Conservation (phyloP, 1,140 invertebrate species). For the Hycleus phaleratus region DNA sequence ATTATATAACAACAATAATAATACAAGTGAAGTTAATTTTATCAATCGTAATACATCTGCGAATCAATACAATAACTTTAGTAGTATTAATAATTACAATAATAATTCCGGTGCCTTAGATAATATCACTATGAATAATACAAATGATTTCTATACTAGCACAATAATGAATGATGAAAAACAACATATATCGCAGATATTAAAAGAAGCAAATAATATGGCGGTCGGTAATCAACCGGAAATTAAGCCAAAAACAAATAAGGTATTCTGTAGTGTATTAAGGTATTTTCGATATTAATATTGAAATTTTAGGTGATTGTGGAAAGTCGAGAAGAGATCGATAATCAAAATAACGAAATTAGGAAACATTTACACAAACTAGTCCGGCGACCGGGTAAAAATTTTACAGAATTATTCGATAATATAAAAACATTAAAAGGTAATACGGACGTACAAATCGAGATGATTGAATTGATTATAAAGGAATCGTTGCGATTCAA, state of each 20-base stretch:
- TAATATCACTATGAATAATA: conserved; percentile 10
- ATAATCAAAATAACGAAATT: conserved; percentile 42
- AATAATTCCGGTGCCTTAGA: conserved; percentile 10
- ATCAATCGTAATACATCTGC: background rate
- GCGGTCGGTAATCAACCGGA: conserved; percentile 4
- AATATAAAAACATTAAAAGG: conserved; percentile 66
- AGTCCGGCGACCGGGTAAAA: conserved; percentile 46
- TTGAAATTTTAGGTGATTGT: conserved; percentile 1
- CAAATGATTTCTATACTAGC: conserved; percentile 23
- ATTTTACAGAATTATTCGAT: conserved; percentile 63
- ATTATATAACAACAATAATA: conserved; percentile 6
- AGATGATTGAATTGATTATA: conserved; percentile 66
- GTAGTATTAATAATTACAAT: background rate
- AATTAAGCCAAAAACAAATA: conserved; percentile 2
- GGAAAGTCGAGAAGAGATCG: conserved; percentile 38
- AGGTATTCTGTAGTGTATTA: background rate
- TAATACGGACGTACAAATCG: conserved; percentile 56
- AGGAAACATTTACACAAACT: conserved; percentile 49
- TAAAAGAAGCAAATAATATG: conserved; percentile 35
- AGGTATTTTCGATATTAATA: background rate
- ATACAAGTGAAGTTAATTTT: conserved; percentile 21
- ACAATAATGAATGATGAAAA: conserved; percentile 24
- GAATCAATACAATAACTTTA: conserved; percentile 20
- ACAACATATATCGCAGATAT: conserved; percentile 37
- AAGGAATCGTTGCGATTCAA: conserved; percentile 76